These are phyloP conservation scores for Xenops minutus DNA, from an alignment of 2,797 vertebrate species.

Conservation along the genomic window DNA sequence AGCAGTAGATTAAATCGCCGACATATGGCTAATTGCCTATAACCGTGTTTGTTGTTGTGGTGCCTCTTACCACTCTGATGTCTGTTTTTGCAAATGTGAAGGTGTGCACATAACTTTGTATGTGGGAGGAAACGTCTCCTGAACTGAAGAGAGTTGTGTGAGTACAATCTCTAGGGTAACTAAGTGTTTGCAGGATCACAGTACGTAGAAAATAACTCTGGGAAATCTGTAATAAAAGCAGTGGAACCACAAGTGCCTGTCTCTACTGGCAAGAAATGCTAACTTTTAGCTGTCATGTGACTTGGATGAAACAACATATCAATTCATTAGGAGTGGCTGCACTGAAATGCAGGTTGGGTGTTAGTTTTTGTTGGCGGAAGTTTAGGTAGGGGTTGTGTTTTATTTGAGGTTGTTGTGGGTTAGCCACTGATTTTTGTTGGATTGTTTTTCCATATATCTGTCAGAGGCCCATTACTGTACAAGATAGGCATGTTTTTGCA, in stretches of 20 bases:
- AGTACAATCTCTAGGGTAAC: not conserved
- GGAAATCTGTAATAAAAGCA: not conserved
- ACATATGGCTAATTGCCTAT: constrained; percentile 33
- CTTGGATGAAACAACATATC: constrained; percentile 9
- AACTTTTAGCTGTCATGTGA: not conserved
- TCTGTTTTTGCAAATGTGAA: not conserved
- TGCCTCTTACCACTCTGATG: not conserved
- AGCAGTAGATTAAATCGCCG: not conserved
- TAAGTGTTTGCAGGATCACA: not conserved
- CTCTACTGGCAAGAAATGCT: not conserved
- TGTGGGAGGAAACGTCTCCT: not conserved
- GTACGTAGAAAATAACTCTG: not conserved
- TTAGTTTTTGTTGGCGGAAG: constrained; percentile 34
- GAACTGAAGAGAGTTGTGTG: not conserved
- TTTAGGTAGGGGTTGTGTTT: constrained; percentile 26
- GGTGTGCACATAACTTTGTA: not conserved
- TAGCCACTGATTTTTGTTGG: constrained; percentile 36
- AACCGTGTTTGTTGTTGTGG: not conserved
- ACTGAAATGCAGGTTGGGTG: not conserved
- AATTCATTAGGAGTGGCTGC: constrained; percentile 8
- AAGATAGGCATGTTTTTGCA: not conserved
- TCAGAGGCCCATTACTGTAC: not conserved
- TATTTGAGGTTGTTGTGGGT: constrained; percentile 51
- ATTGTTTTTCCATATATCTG: constrained; percentile 6
- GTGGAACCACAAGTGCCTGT: constrained; percentile 3